Evolutionary conservation across 2,888 invertebrate genomes (phyloP), one percentile per base, ranked within the genome.

Genomic region (Pterostichus niger): DNA sequence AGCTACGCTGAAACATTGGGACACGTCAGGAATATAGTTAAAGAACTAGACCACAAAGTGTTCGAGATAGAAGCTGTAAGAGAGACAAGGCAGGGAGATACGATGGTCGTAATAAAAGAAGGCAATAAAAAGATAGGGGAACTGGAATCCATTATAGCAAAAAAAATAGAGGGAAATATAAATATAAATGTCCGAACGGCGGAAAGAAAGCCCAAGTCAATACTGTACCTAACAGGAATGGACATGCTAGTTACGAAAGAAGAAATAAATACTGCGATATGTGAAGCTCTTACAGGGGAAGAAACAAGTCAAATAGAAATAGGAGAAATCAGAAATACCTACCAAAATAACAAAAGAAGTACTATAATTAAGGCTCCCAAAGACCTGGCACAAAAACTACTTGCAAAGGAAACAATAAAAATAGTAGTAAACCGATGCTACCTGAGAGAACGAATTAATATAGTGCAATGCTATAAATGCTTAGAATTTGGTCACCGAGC

Each of bases 391-490:
- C 46, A 46, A 46, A n/a, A 46, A 46, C 46, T 46, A 46, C 9
- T 46, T 9, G 46, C 9, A 46, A 46, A 46, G n/a, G 46, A 10
- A 11, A 46, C 46, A 11, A 46, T 46, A 46, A 9, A 3, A 2
- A 10, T 46, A 9, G 46, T n/a, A n/a, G 11, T 46, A 46, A 46
- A 46, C n/a, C 11, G n/a, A 46, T 46, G 46, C 46, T n/a, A 46
- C n/a, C 9, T 46, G 2, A 4, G 46, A 46, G 33, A 76, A 6
- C 33, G 71, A 0, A 13, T 81, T 6, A 52, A 81, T 7, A 40
- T 81, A 10, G 2, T 2, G 2, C 68, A 33, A 71, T 81, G 81
- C n/a, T 73, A 17, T 15, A 44, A 49, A 31, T 81, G 73, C 33
- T 49, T 68, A 71, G 44, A 52, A 31, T 46, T 71, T 24, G 71